Base-by-base conservation (phyloP, 2,797 vertebrate species). In the Pitangus sulphuratus region DNA sequence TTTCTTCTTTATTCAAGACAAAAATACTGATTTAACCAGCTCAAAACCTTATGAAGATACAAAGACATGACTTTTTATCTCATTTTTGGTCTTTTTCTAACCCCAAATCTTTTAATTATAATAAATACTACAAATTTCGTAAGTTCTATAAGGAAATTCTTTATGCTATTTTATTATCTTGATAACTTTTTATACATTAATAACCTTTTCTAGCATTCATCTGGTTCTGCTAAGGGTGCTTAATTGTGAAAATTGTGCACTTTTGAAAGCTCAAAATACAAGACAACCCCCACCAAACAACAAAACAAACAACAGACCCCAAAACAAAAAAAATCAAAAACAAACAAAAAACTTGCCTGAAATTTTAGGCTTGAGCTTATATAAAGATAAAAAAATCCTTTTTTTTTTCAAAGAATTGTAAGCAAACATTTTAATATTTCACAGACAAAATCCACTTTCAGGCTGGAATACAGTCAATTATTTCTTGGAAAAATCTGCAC, bases 51-150 rank as follows among this genome's bases (percentile, higher is more conserved):
- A 28, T 45, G 8, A 78, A 54, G 26, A 8, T 12, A 58, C 7
- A 66, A 60, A 65, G 0, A 76, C 47, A 81, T 28, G 1, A 28
- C 6, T 54, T 4, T 7, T 58, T 25, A 22, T 47, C 3, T 25
- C 17, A 1, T 20, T 18, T 12, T 39, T 39, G 6, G 5, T 12
- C 37, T 25, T 30, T 15, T 1, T 15, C 4, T 16, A 16, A 9
- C 1, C 1, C 9, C 1, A 21, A 26, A 40, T 66, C 12, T 90
- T 91, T 1, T 75, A 66, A 77, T 87, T 93, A 64, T 81, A 93
- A 78, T 42, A 65, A 76, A 44, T 71, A 15, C 72, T 86, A 94
- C 35, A 89, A 91, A 60, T 87, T 58, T 95, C 87, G 28, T 30
- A 53, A 9, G 54, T 74, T 89, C 64, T 48, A 26, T 44, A 84